Conservation (phyloP, 2,888 invertebrate genomes). For the Rhingia rostrata region DNA sequence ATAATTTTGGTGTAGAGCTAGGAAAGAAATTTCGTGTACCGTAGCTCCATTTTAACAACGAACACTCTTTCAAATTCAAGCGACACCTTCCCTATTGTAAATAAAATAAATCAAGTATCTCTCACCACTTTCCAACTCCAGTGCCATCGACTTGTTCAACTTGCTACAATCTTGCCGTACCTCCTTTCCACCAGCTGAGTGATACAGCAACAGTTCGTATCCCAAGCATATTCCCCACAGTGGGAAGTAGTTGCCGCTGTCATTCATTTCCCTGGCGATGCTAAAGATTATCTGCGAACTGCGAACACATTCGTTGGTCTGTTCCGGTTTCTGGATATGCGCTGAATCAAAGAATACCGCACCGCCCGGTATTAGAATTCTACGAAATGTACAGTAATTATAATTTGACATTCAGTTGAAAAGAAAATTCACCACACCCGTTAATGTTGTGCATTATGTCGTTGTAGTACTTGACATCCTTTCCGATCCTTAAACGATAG, state of each 20-base stretch:
- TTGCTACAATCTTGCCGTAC: conserved; percentile 86
- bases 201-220: conserved; percentile 89
- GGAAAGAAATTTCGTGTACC: too few relatives aligned
- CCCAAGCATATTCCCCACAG: conserved; percentile 95
- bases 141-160: conserved; percentile 85
- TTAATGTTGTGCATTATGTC: conserved; percentile 86
- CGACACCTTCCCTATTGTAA: too few relatives aligned
- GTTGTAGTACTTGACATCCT: conserved; percentile 85
- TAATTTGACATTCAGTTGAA: background rate
- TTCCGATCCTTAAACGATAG: conserved; percentile 85
- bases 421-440: conserved; percentile 84
- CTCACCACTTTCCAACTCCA: conserved; percentile 87
- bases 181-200: conserved; percentile 84
- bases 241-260: conserved; percentile 89
- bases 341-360: conserved; percentile 86
- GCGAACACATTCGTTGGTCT: conserved; percentile 86
- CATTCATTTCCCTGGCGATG: conserved; percentile 87
- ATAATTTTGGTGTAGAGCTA: too few relatives aligned
- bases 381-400: conserved; percentile 79
- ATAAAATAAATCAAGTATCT: background rate
- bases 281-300: conserved; percentile 87
- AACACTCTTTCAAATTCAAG: too few relatives aligned
- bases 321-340: conserved; percentile 73
- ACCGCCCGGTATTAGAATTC: conserved; percentile 93
- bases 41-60: too few relatives aligned